A percentile compares a stretch with the other conserved stretches of the same genome.
phyloP scores from a whole-genome alignment of 2,113 vertebrate species.

The Prietella phreatophila region DNA sequence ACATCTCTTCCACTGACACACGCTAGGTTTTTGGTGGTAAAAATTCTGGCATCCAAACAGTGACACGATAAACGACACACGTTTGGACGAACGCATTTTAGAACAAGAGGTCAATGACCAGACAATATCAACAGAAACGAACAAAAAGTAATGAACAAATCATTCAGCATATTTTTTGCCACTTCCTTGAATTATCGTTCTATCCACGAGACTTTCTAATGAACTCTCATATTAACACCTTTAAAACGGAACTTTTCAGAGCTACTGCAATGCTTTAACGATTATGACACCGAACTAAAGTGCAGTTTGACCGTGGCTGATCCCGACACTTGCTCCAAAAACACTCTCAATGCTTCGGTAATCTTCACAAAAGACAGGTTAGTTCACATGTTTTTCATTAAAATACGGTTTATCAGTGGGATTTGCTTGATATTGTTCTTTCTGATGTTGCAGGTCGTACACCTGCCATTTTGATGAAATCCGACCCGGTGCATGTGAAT shows the following conservation, averaged over 20 bases:
- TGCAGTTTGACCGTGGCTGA: slow-evolving; percentile 48
- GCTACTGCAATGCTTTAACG: slow-evolving; percentile 58
- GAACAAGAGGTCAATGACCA: neutral
- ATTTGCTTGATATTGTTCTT: neutral
- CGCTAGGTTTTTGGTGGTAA: neutral
- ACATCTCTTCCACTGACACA: neutral
- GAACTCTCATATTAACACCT: too few species aligned
- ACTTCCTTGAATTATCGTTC: neutral
- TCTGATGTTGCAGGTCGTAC: neutral
- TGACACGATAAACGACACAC: neutral
- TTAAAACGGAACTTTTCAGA: neutral
- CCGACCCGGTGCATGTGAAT: slow-evolving; percentile 42
- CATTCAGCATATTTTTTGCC: neutral
- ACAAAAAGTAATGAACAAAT: neutral
- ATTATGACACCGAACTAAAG: slow-evolving; percentile 3
- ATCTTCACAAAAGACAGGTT: neutral
- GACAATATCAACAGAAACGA: neutral
- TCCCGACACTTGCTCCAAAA: slow-evolving; percentile 49
- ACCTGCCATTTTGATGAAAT: slow-evolving; percentile 9
- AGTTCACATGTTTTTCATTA: neutral
- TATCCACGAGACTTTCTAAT: neutral
- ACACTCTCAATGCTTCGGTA: slow-evolving; percentile 29
- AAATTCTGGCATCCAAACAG: too few species aligned
- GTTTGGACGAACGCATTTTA: neutral
- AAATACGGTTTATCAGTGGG: neutral